Evolutionary conservation across 2,113 vertebrate genomes (phyloP).

Genomic region (Microtus richardsoni): DNA sequence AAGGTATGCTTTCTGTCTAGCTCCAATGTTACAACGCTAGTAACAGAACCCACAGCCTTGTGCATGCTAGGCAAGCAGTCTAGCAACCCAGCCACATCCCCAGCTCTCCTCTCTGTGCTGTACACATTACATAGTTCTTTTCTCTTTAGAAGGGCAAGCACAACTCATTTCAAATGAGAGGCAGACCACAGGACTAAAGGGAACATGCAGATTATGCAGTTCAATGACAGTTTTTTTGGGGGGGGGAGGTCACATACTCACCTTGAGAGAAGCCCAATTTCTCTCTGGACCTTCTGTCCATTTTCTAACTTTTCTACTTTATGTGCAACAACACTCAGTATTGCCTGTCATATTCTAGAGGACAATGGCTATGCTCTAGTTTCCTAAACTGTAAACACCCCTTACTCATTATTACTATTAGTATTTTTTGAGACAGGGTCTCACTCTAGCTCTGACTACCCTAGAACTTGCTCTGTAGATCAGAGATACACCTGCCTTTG

Average conservation of each 20-base stretch:
- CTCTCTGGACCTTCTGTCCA: neutral
- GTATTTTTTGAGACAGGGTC: neutral
- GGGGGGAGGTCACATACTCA: neutral
- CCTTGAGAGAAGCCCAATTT: neutral
- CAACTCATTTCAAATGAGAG: conserved; percentile 15
- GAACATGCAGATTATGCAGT: neutral
- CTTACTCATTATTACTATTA: conserved; percentile 1
- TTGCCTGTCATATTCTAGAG: neutral
- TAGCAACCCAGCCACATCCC: neutral
- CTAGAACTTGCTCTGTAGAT: neutral
- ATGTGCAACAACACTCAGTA: neutral
- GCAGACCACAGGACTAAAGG: conserved; percentile 5
- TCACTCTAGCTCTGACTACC: neutral
- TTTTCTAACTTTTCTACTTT: neutral
- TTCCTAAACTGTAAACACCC: neutral
- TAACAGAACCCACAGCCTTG: neutral
- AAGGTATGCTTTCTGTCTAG: neutral
- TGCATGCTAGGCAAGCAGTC: neutral
- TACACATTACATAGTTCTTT: neutral
- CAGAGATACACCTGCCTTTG: neutral
- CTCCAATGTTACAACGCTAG: neutral
- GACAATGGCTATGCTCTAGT: neutral
- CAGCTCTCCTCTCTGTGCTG: conserved; percentile 30
- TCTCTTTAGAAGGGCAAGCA: conserved; percentile 2
- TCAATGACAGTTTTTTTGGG: neutral